Conservation (phyloP, 64 coral and sea anemone genomes). For the Pachyseris speciosa region DNA sequence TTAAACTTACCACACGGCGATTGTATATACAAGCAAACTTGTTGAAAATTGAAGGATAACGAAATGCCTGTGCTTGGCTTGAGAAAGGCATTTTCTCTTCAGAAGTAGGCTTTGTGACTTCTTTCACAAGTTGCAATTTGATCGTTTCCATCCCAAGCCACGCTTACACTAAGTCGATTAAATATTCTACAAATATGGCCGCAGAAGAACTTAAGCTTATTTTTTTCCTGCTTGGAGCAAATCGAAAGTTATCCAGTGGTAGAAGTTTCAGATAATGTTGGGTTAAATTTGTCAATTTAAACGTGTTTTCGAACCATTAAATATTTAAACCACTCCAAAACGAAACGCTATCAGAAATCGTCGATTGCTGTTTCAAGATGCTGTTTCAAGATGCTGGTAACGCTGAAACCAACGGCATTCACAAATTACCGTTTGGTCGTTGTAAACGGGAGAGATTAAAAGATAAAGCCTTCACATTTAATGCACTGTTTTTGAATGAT, state of each 20-base stretch:
- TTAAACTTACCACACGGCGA: not conserved
- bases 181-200: not conserved
- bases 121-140: not conserved
- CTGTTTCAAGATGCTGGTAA: not conserved
- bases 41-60: not conserved
- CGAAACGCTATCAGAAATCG: not conserved
- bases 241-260: not conserved
- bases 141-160: not conserved
- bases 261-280: not conserved
- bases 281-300: not conserved
- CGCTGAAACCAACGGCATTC: not conserved
- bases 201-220: too few relatives aligned
- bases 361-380: not conserved
- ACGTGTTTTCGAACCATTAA: not conserved
- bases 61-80: not conserved
- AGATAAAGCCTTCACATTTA: not conserved
- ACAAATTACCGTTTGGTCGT: not conserved
- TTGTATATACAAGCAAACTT: slow-evolving; percentile 28
- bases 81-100: not conserved
- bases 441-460: not conserved
- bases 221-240: not conserved
- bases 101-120: not conserved
- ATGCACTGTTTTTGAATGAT: not conserved
- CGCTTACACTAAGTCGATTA: not conserved
- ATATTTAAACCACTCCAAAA: slow-evolving; percentile 32